Conservation (phyloP, 2,888 invertebrate genomes). For the Melitaea athalia region DNA sequence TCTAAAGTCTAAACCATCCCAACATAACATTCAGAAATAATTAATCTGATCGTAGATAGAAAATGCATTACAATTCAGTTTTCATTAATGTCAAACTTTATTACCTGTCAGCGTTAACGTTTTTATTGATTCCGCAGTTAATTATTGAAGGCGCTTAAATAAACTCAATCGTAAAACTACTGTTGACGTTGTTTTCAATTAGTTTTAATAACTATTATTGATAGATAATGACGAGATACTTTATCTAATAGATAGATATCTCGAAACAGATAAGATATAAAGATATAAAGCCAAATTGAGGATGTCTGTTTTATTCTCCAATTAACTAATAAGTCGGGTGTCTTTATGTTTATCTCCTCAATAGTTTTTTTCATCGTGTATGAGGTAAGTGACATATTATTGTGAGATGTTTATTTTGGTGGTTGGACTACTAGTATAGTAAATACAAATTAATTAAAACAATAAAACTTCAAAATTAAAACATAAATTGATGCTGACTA, state of each 20-base stretch:
- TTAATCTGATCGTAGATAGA: not conserved
- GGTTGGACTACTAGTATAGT: not conserved
- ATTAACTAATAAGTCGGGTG: not conserved
- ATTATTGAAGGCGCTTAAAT: conserved; percentile 26
- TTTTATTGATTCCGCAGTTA: conserved; percentile 18
- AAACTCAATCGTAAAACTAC: conserved; percentile 24
- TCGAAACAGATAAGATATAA: conserved; percentile 7
- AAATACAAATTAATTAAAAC: no score
- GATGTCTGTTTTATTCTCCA: conserved; percentile 9
- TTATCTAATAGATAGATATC: conserved; percentile 4
- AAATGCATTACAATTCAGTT: not conserved
- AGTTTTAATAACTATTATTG: conserved; percentile 6
- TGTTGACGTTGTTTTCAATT: conserved; percentile 19
- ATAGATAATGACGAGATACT: not conserved
- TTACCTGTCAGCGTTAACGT: not conserved
- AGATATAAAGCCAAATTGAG: not conserved
- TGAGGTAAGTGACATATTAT: not conserved
- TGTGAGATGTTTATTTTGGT: not conserved
- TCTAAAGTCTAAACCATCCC: no score
- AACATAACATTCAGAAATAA: not conserved
- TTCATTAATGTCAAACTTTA: conserved; percentile 2
- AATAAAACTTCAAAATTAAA: no score
- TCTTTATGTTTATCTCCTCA: conserved; percentile 1
- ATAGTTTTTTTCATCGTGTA: not conserved
- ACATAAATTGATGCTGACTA: no score